phyloP scores from a whole-genome alignment of 2,797 vertebrate genomes.

The Pangasius djambal region DNA sequence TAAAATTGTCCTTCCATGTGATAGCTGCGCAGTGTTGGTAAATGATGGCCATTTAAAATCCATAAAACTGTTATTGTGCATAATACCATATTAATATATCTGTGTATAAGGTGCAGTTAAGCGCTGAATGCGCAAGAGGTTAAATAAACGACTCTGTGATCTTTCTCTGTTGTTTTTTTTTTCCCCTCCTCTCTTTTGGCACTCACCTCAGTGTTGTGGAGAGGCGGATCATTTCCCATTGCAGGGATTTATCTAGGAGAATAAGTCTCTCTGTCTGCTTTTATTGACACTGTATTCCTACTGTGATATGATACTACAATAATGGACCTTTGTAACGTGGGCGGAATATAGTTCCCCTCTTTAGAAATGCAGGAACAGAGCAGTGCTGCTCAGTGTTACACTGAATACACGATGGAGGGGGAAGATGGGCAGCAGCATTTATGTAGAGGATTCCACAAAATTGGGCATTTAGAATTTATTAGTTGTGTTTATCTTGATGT shows the following conservation, averaged over 20 bases:
- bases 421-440: neutral
- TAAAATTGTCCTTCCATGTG: conserved; percentile 74
- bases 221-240: conserved; percentile 53
- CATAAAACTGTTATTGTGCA: conserved; percentile 80
- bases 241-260: conserved; percentile 51
- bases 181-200: conserved; percentile 24
- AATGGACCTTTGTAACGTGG: conserved; percentile 63
- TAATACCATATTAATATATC: conserved; percentile 78
- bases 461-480: neutral
- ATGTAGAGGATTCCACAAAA: conserved; percentile 12
- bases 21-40: conserved; percentile 71
- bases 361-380: conserved; percentile 64
- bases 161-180: conserved; percentile 33
- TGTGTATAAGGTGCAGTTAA: conserved; percentile 66
- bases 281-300: conserved; percentile 56
- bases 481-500: neutral
- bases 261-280: conserved; percentile 55
- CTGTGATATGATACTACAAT: conserved; percentile 62
- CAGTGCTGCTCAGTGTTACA: neutral
- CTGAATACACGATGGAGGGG: neutral
- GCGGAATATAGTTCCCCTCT: conserved; percentile 69
- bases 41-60: conserved; percentile 78
- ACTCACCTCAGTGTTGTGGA: conserved; percentile 42
- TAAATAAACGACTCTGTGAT: conserved; percentile 62
- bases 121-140: conserved; percentile 58